Base-by-base conservation (phyloP, 2,888 invertebrate species). In the Pandemis corylana region DNA sequence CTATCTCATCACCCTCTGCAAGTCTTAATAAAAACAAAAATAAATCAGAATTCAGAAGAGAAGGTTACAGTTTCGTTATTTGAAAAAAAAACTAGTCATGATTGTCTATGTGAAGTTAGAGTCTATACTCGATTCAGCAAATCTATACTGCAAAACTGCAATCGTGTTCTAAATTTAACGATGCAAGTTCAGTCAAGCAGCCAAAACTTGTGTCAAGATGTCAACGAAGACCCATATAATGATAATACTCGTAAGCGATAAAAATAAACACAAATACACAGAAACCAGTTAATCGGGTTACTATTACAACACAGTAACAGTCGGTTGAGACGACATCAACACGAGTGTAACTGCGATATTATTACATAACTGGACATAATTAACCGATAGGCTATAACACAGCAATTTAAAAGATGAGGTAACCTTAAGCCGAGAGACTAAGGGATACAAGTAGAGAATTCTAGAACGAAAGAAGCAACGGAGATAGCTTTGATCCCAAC, bases 351-450 rank as follows among this genome's bases (percentile, higher is more conserved):
- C 68, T 44, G 28, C 49, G 20, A 61, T 13, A n/a, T 68, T 68
- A 68, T 69, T 61, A 69, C 68, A 69, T 69, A 69, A 69, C 68
- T 61, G 68, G n/a, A 59, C n/a, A 28, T 59, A 20, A 42, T 53
- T 67, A 67, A 53, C 67, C 20, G 44, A 62, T 62, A 41, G 15
- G 13, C 61, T 4, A 59, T 59, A 59, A 41, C 36, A 41, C 61
- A 62, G 36, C 59, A 28, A 59, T 62, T 62, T 62, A 62, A 62
- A 41, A 41, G 41, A 62, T 62, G 62, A 62, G 41, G 41, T 62
- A 41, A 41, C 13, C 51, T 51, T 51, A 51, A 5, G 5, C 51
- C 13, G 5, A 51, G 13, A 46, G 46, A 12, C 51, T 13, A 12
- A n/a, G 6, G 51, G 12, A n/a, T 51, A 51, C 13, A 13, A 51